Evolutionary conservation across 1,140 invertebrate genomes (phyloP).

Genomic region (Wasmannia auropunctata): DNA sequence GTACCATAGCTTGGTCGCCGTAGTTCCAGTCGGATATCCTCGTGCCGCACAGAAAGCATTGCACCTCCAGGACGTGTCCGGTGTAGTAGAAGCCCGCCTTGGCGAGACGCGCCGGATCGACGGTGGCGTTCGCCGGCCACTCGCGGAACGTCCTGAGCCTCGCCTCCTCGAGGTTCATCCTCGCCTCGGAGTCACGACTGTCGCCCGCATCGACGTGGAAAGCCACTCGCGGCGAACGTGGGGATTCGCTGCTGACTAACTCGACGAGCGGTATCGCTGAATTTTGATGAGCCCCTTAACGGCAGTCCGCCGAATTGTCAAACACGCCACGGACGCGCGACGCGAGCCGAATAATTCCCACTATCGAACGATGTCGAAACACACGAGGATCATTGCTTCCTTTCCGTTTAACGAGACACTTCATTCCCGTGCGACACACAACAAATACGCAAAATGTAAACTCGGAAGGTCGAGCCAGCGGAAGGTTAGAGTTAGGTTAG

Average conservation of each 20-base stretch:
- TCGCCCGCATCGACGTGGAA: neutral
- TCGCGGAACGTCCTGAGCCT: constrained; percentile 89
- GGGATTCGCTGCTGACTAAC: neutral
- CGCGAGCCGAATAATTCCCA: neutral
- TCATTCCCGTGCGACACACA: no score
- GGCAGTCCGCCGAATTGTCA: neutral
- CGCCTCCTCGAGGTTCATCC: constrained; percentile 89
- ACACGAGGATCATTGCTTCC: no score
- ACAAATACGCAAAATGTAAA: no score
- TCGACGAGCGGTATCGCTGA: neutral
- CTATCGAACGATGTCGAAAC: no score
- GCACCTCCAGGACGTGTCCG: constrained; percentile 88
- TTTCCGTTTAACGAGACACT: no score
- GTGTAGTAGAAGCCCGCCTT: constrained; percentile 94
- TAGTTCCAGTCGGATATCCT: constrained; percentile 91
- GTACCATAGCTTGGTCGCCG: constrained; percentile 89
- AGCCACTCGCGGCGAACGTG: neutral
- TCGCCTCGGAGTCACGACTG: neutral
- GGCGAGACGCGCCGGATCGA: constrained; percentile 89
- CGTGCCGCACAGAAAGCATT: constrained; percentile 91
- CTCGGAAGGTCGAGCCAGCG: no score
- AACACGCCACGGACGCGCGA: neutral
- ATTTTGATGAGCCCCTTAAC: neutral
- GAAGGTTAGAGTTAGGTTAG: no score
- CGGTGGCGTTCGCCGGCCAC: constrained; percentile 90